Base-by-base conservation (phyloP, 1,140 invertebrate genomes). In the Neodiprion virginianus region DNA sequence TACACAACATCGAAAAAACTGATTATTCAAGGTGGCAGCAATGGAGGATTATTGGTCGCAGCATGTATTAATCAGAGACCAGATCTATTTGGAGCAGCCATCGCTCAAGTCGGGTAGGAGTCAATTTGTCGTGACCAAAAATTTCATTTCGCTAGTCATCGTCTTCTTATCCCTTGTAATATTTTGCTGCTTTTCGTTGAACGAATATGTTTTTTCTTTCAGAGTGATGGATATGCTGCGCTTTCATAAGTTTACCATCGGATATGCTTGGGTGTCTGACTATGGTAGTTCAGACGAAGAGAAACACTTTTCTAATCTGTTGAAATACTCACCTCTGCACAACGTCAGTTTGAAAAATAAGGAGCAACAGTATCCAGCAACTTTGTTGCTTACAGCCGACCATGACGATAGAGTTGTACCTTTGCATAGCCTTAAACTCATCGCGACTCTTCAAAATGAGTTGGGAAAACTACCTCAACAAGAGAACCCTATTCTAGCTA, bases 201-300 rank as follows among this genome's bases (percentile, higher is more conserved):
- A n/a, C 17, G 69, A 48, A 67, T 21, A 40, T 61, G 71, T 75
- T 78, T 81, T 47, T 72, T 72, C 81, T 88, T 88, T 66, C 85
- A 98, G 97, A 48, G 98, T 99, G 0, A 91, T 99, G 88, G 98
- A 99, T 88, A 98, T 99, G 96, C 87, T 99, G 67, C 91, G 97
- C 65, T 99, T 97, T 89, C 97, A 99, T 88, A 99, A 99, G 88
- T 99, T 99, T 85, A 99, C 98, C 1, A 98, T 99, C 84, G 98
- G 98, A 1, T 94, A 96, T 88, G 96, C 96, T 48, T 99, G 98
- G 98, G 93, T 93, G 49, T 96, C 96, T 0, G 98, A 99, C 89
- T 99, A 95, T 89, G 98, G 98, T 14, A 95, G 93, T 87, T 93
- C 97, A 1, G 96, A 98, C 78, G 93, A 97, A 75, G 89, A 93